Evolutionary conservation across 2,113 vertebrate species (phyloP).

Genomic region (Neogobius melanostomus): DNA sequence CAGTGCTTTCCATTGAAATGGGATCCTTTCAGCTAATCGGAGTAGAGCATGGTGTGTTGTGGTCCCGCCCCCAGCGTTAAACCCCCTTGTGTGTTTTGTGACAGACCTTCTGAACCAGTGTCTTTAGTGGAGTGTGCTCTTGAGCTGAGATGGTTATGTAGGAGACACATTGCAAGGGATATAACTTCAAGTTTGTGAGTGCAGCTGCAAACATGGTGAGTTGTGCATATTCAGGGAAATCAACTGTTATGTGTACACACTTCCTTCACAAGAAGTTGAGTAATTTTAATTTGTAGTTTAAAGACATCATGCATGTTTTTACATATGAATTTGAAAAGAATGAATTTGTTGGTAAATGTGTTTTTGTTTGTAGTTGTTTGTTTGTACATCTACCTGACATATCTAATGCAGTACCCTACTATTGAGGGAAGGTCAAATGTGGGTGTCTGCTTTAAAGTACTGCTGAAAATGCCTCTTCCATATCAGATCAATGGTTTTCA

Average conservation of each 20-base stretch:
- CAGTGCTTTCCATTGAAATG: not conserved
- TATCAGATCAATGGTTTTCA: not conserved
- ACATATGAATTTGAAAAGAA: too few species aligned
- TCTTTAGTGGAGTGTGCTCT: not conserved
- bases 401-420: not conserved
- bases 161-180: not conserved
- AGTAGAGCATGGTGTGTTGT: constrained; percentile 17
- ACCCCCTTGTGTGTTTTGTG: constrained; percentile 31
- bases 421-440: not conserved
- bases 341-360: too few species aligned
- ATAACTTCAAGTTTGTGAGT: not conserved
- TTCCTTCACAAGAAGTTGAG: too few species aligned
- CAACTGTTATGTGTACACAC: not conserved
- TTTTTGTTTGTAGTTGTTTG: too few species aligned
- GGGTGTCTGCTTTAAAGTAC: not conserved
- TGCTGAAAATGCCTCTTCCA: not conserved
- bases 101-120: constrained; percentile 29
- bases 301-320: too few species aligned
- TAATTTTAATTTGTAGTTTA: too few species aligned
- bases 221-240: not conserved
- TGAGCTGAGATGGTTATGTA: not conserved
- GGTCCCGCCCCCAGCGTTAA: constrained; percentile 43
- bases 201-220: constrained; percentile 56
- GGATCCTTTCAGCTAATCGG: constrained; percentile 32
- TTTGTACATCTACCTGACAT: too few species aligned